Base-by-base conservation (phyloP, 2,113 vertebrate genomes). In the Crocuta crocuta region DNA sequence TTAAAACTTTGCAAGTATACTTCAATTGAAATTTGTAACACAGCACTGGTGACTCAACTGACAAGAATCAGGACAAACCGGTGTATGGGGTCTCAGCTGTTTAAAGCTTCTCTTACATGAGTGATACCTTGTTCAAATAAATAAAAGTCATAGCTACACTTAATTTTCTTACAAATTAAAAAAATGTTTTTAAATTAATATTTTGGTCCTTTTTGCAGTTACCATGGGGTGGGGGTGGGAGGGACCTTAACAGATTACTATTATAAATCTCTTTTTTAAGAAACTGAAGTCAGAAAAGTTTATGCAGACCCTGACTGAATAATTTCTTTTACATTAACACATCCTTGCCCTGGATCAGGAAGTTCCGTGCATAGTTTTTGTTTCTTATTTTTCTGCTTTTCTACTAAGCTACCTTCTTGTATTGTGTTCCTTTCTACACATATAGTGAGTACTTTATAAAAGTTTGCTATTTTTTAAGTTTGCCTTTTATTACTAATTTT, bases 311-410 rank as follows among this genome's bases (percentile, higher is more conserved):
- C 11, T 63, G 45, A 31, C 2, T 33, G n/a, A 90, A 66, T 73
- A 85, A n/a, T 66, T 91, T 43, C 19, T 66, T 65, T 88, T 90
- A 3, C 45, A 12, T 55, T 82, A 89, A 76, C 21, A 16, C 23
- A 7, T 48, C 12, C 79, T 94, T 89, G 79, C 16, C 35, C 4
- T 43, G 17, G 13, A 71, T 68, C 50, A 55, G 23, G 45, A 94
- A 91, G 66, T 93, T 88, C 35, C 15, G 28, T 26, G 35, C 28
- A 8, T 6, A 7, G 7, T 85, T 81, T 89, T 45, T 78, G 12
- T 89, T 84, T 87, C 45, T 80, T 74, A n/a, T 45, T 61, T 74
- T 85, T 89, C 74, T 89, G 33, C n/a, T 19, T 87, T 90, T 76
- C 9, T 66, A 8, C 23, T 39, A 39, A 39, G 39, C 9, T 68